Evolutionary conservation across 2,113 vertebrate genomes (phyloP).

Genomic region (Passer domesticus): DNA sequence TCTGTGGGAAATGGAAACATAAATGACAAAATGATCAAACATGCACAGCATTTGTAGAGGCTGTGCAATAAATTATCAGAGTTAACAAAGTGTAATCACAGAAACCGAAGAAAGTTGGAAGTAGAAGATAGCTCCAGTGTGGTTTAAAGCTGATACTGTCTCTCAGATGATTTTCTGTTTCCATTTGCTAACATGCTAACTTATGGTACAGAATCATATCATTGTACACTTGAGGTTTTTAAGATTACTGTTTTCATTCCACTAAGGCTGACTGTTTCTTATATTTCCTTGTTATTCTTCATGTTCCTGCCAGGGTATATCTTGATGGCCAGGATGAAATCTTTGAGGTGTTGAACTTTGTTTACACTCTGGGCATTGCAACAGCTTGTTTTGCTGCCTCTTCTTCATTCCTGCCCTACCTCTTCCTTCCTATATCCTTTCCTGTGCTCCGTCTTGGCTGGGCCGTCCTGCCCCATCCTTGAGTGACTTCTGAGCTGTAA

Average conservation of each 20-base stretch:
- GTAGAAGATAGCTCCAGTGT: background rate
- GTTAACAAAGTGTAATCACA: background rate
- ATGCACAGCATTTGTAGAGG: background rate
- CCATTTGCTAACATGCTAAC: background rate
- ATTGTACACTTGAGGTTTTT: background rate
- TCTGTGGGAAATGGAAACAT: background rate
- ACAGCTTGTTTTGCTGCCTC: background rate
- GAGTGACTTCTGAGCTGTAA: background rate
- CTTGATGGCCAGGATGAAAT: background rate
- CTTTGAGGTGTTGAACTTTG: fast-evolving
- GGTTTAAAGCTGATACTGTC: background rate
- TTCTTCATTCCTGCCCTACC: background rate
- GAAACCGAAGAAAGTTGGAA: background rate
- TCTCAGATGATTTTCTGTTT: background rate
- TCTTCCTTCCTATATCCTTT: background rate
- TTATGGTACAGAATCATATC: background rate
- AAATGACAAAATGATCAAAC: background rate
- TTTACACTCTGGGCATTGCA: background rate
- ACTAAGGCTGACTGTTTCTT: background rate
- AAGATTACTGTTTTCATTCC: background rate
- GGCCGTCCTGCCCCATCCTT: background rate
- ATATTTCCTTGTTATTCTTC: background rate
- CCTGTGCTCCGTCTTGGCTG: background rate
- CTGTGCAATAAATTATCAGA: background rate
- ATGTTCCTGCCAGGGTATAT: background rate